Evolutionary conservation across 2,888 invertebrate genomes (phyloP), one percentile per base, ranked within the genome.

Genomic region (Cephus spinipes): DNA sequence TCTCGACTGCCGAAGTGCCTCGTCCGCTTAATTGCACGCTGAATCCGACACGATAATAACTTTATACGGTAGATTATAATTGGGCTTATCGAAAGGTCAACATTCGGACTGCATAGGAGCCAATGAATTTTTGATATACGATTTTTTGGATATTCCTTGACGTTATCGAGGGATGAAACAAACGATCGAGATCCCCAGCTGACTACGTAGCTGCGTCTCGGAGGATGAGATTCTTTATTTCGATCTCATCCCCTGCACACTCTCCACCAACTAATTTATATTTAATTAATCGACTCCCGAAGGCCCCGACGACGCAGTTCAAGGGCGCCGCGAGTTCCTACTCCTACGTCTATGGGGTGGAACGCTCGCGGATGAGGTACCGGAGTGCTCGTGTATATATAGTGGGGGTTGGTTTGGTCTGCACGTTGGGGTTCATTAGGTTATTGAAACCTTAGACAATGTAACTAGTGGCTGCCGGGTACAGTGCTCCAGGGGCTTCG

Each of bases 401-500:
- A 55, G 55, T 55, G 55, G 55, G 76, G 76, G 76, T 82, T 79
- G 83, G 85, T 85, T 84, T 79, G 83, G 84, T 83, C 83, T 76
- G 83, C 78, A 84, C 85, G 84, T 79, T 83, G 68, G 83, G 85
- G 86, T 89, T 90, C 90, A 90, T 89, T 90, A 88, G 88, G 89
- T 90, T 89, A 90, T 90, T 88, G 90, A 90, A 90, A 89, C 90
- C 90, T 89, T 90, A 90, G 90, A 88, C 88, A 87, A 87, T 88
- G 89, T 89, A 89, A 88, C 89, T 87, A 85, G 85, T 82, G 87
- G 82, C 84, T 83, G 84, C 83, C 84, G 84, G 79, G 76, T 76
- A 76, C 69, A 81, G 84, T 84, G 87, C 86, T 88, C 86, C 80
- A 87, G 86, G 88, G 89, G 90, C 90, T 90, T 90, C 90, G 86